Base-by-base conservation (phyloP, 2,113 vertebrate species). In the Calcarius ornatus region DNA sequence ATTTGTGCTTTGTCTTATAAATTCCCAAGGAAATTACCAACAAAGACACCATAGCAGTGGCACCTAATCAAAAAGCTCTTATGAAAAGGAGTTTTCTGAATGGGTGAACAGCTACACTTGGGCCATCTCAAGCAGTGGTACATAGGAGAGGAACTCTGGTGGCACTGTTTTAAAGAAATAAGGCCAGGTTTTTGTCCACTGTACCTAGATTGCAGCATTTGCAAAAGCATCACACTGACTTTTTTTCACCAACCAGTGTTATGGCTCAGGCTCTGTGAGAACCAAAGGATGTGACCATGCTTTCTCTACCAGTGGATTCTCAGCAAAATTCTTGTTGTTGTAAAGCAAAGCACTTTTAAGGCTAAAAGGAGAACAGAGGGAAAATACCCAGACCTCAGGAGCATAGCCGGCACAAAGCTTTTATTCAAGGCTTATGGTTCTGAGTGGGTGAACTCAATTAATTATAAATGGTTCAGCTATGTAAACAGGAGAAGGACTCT, bases 271-370 rank as follows among this genome's bases (percentile, higher is more conserved):
- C 45, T 82, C 33, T 60, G 21, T 3, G 3, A 57, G 47, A 66
- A n/a, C 40, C 30, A 43, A 43, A 73, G 47, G n/a, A n/a, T 2
- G 0, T 31, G 6, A 48, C 48, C 1, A 0, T 1, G 1, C 17
- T 38, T 47, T 60, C 56, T 51, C 47, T 94, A 45, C 38, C 61
- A 45, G 31, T 56, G 45, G 7, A 40, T 77, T 78, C 77, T 79
- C 64, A 77, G 22, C n/a, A 51, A 25, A 21, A 23, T 12, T 30
- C 27, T 28, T 45, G 27, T 30, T 85, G 38, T 24, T 59, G 31
- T 43, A 69, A 82, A 87, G 15, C 45, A 92, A 68, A 76, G 37
- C 5, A 7, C 48, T 76, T 72, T 25, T 64, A 69, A 82, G 37
- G 15, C 33, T 80, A 22, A 77, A 70, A 81, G 37, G 14, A 53